These are phyloP conservation scores for Himalopsyche kuldschensis DNA, from an alignment of 2,888 invertebrate species.

Conservation along the genomic window DNA sequence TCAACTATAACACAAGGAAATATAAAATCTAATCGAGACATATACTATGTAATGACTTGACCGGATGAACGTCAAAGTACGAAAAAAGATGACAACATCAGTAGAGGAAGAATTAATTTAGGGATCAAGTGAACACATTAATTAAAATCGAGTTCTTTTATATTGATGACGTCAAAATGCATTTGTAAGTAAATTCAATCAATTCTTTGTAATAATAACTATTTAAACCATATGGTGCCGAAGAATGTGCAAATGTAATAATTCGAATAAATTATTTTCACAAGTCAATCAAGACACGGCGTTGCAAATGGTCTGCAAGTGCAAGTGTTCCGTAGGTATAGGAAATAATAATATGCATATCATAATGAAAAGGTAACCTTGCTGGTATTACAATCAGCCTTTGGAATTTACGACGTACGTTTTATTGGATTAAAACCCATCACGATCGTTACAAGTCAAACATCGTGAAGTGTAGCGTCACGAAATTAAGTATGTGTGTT, in stretches of 20 bases:
- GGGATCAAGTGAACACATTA: too few species aligned
- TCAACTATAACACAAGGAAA: too few species aligned
- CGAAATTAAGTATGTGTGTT: not conserved
- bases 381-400: not conserved
- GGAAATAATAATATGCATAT: not conserved
- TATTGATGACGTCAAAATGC: not conserved
- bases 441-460: constrained; percentile 1
- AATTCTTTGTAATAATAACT: not conserved
- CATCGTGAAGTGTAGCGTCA: not conserved
- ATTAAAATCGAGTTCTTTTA: too few species aligned
- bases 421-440: not conserved
- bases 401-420: not conserved
- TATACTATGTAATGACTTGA: too few species aligned
- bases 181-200: not conserved
- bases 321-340: not conserved
- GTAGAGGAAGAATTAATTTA: too few species aligned
- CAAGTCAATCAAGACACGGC: not conserved
- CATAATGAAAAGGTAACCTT: not conserved
- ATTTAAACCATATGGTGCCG: not conserved
- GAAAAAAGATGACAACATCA: too few species aligned
- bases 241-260: not conserved
- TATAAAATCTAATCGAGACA: too few species aligned
- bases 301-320: not conserved
- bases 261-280: not conserved
- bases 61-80: too few species aligned